phyloP scores from a whole-genome alignment of 2,888 invertebrate genomes.

The Drosophila setosimentum region DNA sequence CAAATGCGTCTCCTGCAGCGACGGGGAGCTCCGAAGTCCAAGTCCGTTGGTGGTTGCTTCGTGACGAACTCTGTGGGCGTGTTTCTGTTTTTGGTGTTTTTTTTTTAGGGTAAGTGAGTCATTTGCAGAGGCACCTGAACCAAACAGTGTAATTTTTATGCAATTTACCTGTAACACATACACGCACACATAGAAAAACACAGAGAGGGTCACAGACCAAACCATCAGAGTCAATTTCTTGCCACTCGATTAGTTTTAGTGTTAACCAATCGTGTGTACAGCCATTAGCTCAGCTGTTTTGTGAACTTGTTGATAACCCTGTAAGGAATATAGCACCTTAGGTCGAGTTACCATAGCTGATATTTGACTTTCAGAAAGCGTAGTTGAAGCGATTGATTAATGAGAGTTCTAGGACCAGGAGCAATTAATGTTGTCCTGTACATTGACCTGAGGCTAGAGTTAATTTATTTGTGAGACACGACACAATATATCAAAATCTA shows the following conservation, averaged over 20 bases:
- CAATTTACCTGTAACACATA: conserved; percentile 8
- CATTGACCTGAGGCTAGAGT: background rate
- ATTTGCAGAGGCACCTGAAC: conserved; percentile 36
- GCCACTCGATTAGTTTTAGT: background rate
- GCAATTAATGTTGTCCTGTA: background rate
- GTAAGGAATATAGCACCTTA: background rate
- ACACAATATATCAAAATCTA: background rate
- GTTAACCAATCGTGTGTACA: background rate
- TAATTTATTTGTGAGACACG: background rate
- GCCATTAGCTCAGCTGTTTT: background rate
- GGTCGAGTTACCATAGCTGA: background rate
- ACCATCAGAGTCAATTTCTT: background rate
- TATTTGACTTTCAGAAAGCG: no score
- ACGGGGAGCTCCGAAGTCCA: conserved; percentile 23
- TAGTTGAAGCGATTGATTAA: background rate
- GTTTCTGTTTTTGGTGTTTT: background rate
- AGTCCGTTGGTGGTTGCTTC: conserved; percentile 46
- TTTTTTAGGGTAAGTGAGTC: conserved; percentile 34
- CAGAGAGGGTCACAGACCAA: conserved; percentile 6
- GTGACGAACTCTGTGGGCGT: conserved; percentile 50
- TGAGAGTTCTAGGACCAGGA: background rate
- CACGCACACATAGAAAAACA: no score
- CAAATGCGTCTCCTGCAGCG: conserved; percentile 75
- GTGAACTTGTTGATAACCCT: background rate
- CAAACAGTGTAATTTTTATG: conserved; percentile 19